phyloP scores from a whole-genome alignment of 92 coral and sea anemone genomes.

The Zoanthus gigantus region DNA sequence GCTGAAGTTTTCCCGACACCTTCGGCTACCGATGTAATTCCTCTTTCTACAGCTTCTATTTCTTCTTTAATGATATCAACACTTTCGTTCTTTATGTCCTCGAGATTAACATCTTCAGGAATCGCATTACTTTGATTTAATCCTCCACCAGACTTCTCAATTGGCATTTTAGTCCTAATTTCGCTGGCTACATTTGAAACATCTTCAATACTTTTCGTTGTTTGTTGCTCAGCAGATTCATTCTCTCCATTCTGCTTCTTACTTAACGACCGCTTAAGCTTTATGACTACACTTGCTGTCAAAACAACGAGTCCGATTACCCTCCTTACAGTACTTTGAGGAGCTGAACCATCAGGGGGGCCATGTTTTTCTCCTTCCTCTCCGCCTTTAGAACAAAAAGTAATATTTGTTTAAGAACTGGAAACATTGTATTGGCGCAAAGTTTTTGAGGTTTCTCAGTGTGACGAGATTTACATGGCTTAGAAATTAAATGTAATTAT shows the following conservation, averaged over 20 bases:
- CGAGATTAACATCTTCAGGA: not conserved
- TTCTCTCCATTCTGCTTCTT: constrained; percentile 51
- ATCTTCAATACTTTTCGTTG: not conserved
- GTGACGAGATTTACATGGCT: not conserved
- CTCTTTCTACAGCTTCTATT: not conserved
- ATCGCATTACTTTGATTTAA: not conserved
- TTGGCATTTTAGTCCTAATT: not conserved
- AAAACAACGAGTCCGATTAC: constrained; percentile 75
- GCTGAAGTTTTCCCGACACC: constrained; percentile 15
- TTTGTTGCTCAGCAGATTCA: constrained; percentile 28
- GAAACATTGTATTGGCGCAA: not conserved
- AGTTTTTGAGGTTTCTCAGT: not conserved
- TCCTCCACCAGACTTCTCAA: not conserved
- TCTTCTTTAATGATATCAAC: constrained; percentile 17
- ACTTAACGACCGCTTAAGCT: constrained; percentile 59
- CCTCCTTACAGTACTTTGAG: constrained; percentile 64
- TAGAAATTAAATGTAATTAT: not conserved
- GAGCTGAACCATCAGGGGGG: constrained; percentile 57
- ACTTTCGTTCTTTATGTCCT: constrained; percentile 32
- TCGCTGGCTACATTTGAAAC: not conserved
- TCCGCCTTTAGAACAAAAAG: constrained; percentile 50
- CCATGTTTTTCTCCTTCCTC: constrained; percentile 50
- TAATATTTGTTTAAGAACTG: not conserved
- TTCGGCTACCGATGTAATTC: not conserved
- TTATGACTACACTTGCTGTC: constrained; percentile 69